Evolutionary conservation across 1,140 invertebrate genomes (phyloP).

Genomic region (Plodia interpunctella): DNA sequence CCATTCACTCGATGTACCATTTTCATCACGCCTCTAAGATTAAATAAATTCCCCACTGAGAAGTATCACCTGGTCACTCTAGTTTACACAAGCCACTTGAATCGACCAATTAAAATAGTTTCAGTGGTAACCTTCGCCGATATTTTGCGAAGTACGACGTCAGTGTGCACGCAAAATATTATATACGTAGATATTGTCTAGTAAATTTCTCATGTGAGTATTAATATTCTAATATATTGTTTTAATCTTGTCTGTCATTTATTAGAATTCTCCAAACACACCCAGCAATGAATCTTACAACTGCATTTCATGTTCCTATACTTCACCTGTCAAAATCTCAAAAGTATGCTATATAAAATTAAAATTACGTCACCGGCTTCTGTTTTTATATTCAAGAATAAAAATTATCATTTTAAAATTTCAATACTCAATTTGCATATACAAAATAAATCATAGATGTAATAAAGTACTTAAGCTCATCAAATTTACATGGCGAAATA

Average conservation of each 20-base stretch:
- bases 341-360: neutral
- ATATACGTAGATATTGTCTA: too few species aligned
- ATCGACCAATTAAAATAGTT: constrained; percentile 3
- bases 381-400: neutral
- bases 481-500: too few species aligned
- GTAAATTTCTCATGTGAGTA: too few species aligned
- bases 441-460: neutral
- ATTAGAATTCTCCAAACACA: neutral
- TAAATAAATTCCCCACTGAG: constrained; percentile 6
- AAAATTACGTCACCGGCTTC: neutral
- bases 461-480: too few species aligned
- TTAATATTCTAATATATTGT: too few species aligned
- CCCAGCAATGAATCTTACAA: neutral
- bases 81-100: neutral
- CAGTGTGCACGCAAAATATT: neutral
- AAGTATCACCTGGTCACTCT: neutral
- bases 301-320: neutral
- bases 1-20: neutral
- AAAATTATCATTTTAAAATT: neutral
- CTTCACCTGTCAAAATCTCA: neutral
- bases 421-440: neutral
- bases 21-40: neutral
- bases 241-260: too few species aligned
- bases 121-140: neutral
- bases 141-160: constrained; percentile 1